Conservation (phyloP, 1,140 invertebrate species). For the Magallana gigas region DNA sequence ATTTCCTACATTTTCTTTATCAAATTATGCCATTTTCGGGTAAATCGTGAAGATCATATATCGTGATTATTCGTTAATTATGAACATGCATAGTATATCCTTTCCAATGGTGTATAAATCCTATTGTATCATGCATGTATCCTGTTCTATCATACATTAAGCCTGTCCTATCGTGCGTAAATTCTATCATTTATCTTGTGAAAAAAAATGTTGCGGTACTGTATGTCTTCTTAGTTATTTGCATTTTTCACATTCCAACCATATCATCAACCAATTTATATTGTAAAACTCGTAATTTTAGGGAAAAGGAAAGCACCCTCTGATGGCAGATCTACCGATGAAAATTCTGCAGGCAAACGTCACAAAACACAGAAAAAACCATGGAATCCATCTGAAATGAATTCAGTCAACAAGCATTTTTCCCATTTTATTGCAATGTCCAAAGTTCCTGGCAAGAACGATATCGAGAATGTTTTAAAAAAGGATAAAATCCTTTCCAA, state of each 20-base stretch:
- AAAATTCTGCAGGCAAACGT: background rate
- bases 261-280: background rate
- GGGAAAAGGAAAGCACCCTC: background rate
- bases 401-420: constrained; percentile 1
- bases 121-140: too few species aligned
- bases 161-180: too few species aligned
- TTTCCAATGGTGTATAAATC: too few species aligned
- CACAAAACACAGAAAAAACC: background rate
- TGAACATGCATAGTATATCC: too few species aligned
- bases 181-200: too few species aligned
- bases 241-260: background rate
- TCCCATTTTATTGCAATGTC: background rate
- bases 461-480: background rate
- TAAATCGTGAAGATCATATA: too few species aligned
- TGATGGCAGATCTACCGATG: background rate
- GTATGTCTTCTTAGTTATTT: too few species aligned
- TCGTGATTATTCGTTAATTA: too few species aligned
- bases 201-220: too few species aligned
- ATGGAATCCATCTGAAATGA: background rate
- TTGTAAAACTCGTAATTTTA: background rate
- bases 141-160: too few species aligned
- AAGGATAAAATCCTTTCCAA: background rate
- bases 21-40: too few species aligned
- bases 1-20: too few species aligned
- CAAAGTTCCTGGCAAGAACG: background rate